Evolutionary conservation across 1,140 invertebrate genomes (phyloP).

Genomic region (Rhagoletis pomonella): DNA sequence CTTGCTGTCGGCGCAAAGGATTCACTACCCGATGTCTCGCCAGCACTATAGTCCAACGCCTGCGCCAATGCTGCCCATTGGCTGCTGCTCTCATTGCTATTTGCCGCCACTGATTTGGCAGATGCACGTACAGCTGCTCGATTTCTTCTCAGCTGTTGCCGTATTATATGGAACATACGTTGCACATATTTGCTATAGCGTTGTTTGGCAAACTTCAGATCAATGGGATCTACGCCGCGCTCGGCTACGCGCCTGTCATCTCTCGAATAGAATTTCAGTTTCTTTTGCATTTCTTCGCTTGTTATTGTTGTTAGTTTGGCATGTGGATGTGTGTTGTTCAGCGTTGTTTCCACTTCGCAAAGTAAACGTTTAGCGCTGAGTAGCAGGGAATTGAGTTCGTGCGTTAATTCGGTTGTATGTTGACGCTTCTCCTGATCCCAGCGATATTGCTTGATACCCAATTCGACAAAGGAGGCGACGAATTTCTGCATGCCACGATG

Average conservation of each 20-base stretch:
- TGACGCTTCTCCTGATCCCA: constrained; percentile 64
- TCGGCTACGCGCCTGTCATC: constrained; percentile 50
- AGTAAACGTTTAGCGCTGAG: constrained; percentile 63
- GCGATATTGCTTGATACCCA: constrained; percentile 67
- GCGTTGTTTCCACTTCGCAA: constrained; percentile 67
- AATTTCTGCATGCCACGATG: constrained; percentile 68
- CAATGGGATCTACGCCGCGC: constrained; percentile 56
- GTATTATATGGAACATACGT: constrained; percentile 61
- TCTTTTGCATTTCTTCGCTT: constrained; percentile 61
- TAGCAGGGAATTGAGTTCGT: constrained; percentile 65
- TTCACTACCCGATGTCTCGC: neutral
- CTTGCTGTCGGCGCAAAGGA: neutral
- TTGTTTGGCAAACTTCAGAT: constrained; percentile 66
- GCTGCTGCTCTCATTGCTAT: neutral
- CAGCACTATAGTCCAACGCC: neutral
- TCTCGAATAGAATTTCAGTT: constrained; percentile 62
- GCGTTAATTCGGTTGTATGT: constrained; percentile 56
- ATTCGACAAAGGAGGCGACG: constrained; percentile 65
- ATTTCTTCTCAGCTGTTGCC: constrained; percentile 37
- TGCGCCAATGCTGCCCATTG: neutral
- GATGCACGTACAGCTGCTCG: neutral
- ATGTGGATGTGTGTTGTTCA: constrained; percentile 64
- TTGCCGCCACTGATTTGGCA: neutral
- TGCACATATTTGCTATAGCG: constrained; percentile 64
- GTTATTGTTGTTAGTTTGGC: constrained; percentile 61